Conservation (phyloP, 2,113 vertebrate species). For the Pseudorasbora parva region DNA sequence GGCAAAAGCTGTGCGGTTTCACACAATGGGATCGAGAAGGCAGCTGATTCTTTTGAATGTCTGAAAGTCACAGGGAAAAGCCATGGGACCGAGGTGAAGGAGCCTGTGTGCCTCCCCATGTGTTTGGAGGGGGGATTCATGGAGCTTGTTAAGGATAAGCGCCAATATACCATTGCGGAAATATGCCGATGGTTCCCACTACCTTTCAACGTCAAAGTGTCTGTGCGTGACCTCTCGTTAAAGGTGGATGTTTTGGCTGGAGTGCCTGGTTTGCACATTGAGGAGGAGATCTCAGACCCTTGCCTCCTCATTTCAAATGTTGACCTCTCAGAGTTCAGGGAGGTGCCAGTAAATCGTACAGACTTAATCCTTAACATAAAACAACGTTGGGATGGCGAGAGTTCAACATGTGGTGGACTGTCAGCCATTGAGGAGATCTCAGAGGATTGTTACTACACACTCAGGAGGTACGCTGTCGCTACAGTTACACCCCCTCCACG, state of each 20-base stretch:
- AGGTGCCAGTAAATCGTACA: constrained; percentile 75
- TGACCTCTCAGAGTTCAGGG: constrained; percentile 76
- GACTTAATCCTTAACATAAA: constrained; percentile 75
- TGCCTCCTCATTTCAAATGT: constrained; percentile 78
- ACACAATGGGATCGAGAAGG: constrained; percentile 64
- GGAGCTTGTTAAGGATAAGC: constrained; percentile 85
- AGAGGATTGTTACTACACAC: constrained; percentile 81
- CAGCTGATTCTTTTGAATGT: constrained; percentile 74
- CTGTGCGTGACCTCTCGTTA: constrained; percentile 80
- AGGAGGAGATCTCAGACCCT: constrained; percentile 84
- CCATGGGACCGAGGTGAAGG: constrained; percentile 26
- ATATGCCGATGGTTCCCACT: constrained; percentile 77
- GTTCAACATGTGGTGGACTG: constrained; percentile 41
- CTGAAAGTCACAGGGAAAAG: constrained; percentile 74
- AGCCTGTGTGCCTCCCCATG: constrained; percentile 79
- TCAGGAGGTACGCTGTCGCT: constrained; percentile 79
- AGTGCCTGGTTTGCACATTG: constrained; percentile 75
- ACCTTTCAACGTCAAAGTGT: constrained; percentile 86
- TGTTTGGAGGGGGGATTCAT: constrained; percentile 83
- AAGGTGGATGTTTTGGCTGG: constrained; percentile 81
- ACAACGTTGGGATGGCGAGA: constrained; percentile 46
- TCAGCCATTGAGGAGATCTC: constrained; percentile 80
- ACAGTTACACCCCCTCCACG: constrained; percentile 78
- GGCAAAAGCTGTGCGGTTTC: constrained; percentile 68
- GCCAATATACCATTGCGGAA: constrained; percentile 78